A percentile compares a stretch with the other conserved stretches of the same genome.
phyloP scores from a whole-genome alignment of 2,113 vertebrate genomes.

The Campylomormyrus tamandua region DNA sequence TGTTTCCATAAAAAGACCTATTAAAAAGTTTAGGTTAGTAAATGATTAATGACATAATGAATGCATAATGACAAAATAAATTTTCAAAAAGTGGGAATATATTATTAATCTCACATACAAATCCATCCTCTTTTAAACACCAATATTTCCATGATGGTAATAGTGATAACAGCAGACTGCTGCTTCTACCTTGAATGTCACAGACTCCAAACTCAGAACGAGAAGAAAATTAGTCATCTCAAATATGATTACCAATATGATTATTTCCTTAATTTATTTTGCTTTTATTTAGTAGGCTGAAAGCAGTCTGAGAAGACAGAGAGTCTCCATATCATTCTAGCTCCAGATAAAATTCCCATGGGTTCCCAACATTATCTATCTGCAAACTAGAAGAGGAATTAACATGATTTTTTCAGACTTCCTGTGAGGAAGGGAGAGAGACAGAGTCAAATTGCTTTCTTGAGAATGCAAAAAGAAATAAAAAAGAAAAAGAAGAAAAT shows the following conservation, averaged over 20 bases:
- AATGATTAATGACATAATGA: neutral
- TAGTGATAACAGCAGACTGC: neutral
- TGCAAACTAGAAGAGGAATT: neutral
- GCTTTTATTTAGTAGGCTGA: neutral
- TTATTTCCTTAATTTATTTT: neutral
- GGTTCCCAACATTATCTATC: neutral
- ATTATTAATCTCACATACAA: neutral
- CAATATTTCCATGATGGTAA: neutral
- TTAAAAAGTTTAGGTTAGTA: neutral
- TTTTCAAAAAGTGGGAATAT: neutral
- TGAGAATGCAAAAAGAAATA: slow-evolving; percentile 5
- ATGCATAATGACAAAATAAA: neutral
- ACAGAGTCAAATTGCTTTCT: slow-evolving; percentile 1
- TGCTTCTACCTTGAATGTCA: neutral
- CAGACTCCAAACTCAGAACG: neutral
- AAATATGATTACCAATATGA: neutral
- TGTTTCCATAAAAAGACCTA: neutral
- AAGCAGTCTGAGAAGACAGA: neutral
- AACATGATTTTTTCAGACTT: slow-evolving; percentile 1
- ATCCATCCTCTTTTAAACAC: neutral
- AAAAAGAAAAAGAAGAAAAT: slow-evolving; percentile 7
- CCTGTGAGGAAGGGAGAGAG: neutral
- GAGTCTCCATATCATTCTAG: neutral
- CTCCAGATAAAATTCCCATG: neutral
- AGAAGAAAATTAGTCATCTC: neutral